Percentiles rank a stretch among this genome's conserved stretches.
phyloP scores from a whole-genome alignment of 2,797 vertebrate genomes.

The Tachyglossus aculeatus region DNA sequence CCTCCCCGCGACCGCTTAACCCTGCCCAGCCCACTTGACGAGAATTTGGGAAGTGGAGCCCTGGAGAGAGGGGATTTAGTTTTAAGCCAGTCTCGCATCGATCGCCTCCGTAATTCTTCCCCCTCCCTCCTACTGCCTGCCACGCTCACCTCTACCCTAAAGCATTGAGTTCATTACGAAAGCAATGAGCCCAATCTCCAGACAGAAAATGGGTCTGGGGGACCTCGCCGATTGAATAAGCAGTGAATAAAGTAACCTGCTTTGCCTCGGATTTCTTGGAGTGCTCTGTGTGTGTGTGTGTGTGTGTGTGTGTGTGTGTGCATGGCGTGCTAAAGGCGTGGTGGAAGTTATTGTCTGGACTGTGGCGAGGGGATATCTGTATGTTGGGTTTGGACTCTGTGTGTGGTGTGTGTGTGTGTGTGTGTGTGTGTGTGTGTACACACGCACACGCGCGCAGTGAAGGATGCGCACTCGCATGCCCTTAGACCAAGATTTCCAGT shows the following conservation, averaged over 20 bases:
- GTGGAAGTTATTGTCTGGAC: no score
- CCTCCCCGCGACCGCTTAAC: not conserved
- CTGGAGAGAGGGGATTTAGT: conserved; percentile 39
- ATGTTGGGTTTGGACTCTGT: no score
- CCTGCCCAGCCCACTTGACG: not conserved
- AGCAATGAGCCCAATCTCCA: conserved; percentile 44
- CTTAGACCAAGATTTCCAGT: not conserved
- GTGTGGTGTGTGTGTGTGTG: no score
- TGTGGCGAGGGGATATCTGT: no score
- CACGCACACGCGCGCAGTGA: no score
- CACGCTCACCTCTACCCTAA: conserved; percentile 51
- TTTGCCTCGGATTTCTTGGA: not conserved
- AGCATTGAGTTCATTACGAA: conserved; percentile 35
- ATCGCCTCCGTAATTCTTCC: conserved; percentile 16
- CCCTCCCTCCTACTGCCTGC: not conserved
- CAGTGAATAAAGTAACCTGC: conserved; percentile 32
- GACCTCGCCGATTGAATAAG: not conserved
- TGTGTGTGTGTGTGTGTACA: no score
- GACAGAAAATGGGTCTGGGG: conserved; percentile 31
- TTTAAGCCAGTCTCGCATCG: conserved; percentile 35
- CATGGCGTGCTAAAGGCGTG: not conserved
- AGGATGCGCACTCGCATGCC: no score
- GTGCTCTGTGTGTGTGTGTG: not conserved
- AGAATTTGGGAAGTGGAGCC: not conserved
- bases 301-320: not conserved